phyloP scores from a whole-genome alignment of 2,113 vertebrate genomes.

The Microtus ochrogaster region DNA sequence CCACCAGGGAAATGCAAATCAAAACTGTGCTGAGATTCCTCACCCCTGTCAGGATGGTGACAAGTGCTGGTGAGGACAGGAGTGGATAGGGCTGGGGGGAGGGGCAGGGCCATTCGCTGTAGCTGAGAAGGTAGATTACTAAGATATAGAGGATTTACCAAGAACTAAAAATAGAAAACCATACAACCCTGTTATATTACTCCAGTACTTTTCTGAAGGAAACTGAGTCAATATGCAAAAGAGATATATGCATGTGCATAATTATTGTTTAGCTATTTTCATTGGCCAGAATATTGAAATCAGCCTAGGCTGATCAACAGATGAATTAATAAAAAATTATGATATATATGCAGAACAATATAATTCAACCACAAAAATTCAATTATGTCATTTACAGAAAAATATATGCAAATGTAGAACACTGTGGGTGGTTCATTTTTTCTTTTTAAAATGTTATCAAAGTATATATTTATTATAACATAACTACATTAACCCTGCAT shows the following conservation, averaged over 20 bases:
- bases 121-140: background rate
- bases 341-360: background rate
- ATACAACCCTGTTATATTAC: no score
- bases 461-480: background rate
- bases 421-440: background rate
- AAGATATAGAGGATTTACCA: no score
- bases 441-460: background rate
- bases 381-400: background rate
- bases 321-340: background rate
- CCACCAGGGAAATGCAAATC: background rate
- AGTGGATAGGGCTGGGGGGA: background rate
- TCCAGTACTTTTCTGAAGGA: background rate
- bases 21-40: background rate
- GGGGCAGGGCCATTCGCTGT: no score
- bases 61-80: background rate
- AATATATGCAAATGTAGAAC: background rate
- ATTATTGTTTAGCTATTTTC: background rate
- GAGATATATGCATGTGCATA: background rate
- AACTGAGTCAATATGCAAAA: background rate
- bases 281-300: background rate
- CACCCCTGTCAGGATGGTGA: background rate
- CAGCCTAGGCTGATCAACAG: background rate
- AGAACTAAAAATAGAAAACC: background rate
- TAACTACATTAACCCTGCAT: background rate
- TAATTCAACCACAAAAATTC: background rate